phyloP scores from a whole-genome alignment of 2,113 vertebrate species.

The Benitochromis conjunctus region DNA sequence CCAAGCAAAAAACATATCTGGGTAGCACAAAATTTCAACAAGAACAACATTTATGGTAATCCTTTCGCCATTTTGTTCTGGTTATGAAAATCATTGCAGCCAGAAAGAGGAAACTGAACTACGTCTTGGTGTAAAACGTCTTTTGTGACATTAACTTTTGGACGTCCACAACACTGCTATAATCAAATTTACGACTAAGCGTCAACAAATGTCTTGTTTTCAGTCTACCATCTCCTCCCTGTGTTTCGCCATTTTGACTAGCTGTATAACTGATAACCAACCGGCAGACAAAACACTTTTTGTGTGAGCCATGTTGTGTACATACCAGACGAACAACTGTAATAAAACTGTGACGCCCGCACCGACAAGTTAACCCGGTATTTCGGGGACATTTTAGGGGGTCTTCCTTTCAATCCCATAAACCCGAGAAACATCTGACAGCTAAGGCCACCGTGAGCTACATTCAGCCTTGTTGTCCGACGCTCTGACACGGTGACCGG shows the following conservation, averaged over 20 bases:
- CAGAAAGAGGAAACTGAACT: background rate
- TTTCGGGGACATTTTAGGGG: background rate
- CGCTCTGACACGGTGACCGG: slow-evolving; percentile 41
- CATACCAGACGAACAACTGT: background rate
- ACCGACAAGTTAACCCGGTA: background rate
- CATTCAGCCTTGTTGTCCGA: background rate
- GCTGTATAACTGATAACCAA: slow-evolving; percentile 4
- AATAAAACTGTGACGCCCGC: background rate
- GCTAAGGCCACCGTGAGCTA: background rate
- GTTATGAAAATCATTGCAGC: background rate
- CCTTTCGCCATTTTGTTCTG: slow-evolving; percentile 71
- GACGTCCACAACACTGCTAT: background rate
- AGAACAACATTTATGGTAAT: slow-evolving; percentile 14
- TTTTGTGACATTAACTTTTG: background rate
- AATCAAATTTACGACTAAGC: background rate
- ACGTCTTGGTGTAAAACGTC: background rate
- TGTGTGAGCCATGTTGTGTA: background rate
- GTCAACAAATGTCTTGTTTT: slow-evolving; percentile 54
- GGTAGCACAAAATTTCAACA: background rate
- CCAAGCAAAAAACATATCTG: background rate
- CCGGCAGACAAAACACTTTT: slow-evolving; percentile 21
- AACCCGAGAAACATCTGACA: background rate
- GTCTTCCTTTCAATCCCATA: background rate
- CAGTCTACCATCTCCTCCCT: slow-evolving; percentile 65
- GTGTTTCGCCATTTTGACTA: slow-evolving; percentile 76